Conservation (phyloP, 2,113 vertebrate genomes). For the Dipodomys merriami region DNA sequence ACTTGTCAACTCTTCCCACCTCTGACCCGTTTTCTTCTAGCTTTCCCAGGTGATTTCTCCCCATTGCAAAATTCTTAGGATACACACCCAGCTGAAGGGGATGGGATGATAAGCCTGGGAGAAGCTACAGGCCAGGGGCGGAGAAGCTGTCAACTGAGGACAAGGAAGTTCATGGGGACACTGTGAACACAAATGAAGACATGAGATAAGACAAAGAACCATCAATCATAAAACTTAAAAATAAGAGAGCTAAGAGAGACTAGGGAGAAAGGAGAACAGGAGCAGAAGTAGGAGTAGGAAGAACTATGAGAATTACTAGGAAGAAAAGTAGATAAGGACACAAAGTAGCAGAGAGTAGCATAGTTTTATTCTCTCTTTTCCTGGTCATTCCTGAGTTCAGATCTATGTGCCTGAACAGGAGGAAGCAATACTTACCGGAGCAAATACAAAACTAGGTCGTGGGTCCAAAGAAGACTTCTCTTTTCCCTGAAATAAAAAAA, state of each 20-base stretch:
- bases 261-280: background rate
- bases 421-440: slow-evolving; percentile 87
- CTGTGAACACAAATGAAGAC: slow-evolving; percentile 68
- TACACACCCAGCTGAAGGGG: slow-evolving; percentile 87
- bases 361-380: background rate
- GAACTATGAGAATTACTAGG: background rate
- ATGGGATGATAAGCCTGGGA: slow-evolving; percentile 88
- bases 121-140: slow-evolving; percentile 90
- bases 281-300: background rate
- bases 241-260: background rate
- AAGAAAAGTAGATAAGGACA: background rate
- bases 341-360: background rate
- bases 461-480: slow-evolving; percentile 84
- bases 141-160: slow-evolving; percentile 86
- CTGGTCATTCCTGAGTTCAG: background rate
- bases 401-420: background rate
- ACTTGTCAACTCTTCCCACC: background rate
- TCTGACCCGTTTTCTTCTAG: background rate
- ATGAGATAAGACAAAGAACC: background rate
- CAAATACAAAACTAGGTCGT: slow-evolving; percentile 88
- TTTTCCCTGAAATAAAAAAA: slow-evolving; percentile 81
- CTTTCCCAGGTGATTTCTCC: background rate
- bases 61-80: background rate
- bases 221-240: background rate
- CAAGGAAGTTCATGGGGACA: slow-evolving; percentile 90